Evolutionary conservation across 2,888 invertebrate species (phyloP), one percentile per base, ranked within the genome.

Genomic region (Cistogaster globosa): DNA sequence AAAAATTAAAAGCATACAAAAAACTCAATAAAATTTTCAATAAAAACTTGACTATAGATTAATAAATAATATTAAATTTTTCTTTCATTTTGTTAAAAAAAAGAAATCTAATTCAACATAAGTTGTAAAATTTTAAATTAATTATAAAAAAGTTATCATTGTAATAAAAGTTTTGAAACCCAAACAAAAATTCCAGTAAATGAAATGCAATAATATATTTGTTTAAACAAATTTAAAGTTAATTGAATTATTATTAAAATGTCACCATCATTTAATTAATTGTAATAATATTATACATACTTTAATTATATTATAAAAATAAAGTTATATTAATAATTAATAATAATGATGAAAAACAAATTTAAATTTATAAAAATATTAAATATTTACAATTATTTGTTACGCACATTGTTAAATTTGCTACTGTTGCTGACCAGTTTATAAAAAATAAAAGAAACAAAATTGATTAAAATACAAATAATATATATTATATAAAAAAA

Each of bases 391-490:
- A 91, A 91, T 91, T 91, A 91, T 92, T 92, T 92, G 92, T 92
- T 92, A 92, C 92, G 92, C 92, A 92, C 91, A 91, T 92, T 92
- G 92, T 91, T 91, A 91, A 90, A 91, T 92, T 91, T 92, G 92
- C 92, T 92, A 91, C 92, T 92, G 92, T 92, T 92, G 92, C 92
- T 92, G 92, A 92, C 92, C 92, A 92, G 91, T 92, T 91, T 90
- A 91, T 90, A 90, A 90, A 91, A 89, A 88, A 81, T 60, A 55
- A 84, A 86, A 77, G 72, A 68, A 69, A 83, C 67, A 2, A 82
- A 82, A 82, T 82, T 83, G n/a, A 82, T 72, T 85, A 86, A 81
- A 84, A 87, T 87, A 87, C 96, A 95, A 92, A 93, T 96, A 96
- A 95, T 94, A 68, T 69, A 87, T 83, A 65, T 62, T 81, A 81